Percentiles rank a stretch among this genome's conserved stretches.
Conservation (phyloP, 2,113 vertebrate species). For the Pachyramphus minor region DNA sequence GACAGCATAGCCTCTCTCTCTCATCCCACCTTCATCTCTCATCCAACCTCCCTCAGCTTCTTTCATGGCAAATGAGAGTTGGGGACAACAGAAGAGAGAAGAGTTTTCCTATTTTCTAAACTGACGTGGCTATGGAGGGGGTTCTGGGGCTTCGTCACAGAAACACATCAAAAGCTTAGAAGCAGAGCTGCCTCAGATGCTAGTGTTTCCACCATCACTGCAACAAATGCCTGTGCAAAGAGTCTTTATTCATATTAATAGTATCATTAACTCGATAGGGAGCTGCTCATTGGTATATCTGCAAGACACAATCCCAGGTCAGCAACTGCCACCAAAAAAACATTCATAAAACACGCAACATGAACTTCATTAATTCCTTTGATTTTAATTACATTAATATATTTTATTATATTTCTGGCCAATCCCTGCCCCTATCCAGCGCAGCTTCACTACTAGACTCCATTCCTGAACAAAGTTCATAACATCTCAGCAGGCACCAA, state of each 20-base stretch:
- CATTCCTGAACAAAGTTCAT: background rate
- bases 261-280: background rate
- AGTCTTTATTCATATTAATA: background rate
- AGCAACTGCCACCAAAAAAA: background rate
- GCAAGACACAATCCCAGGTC: background rate
- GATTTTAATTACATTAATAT: background rate
- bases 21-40: background rate
- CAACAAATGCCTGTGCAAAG: background rate
- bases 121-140: background rate
- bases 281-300: background rate
- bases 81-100: background rate
- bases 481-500: background rate
- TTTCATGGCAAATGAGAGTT: background rate
- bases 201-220: background rate
- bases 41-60: background rate
- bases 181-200: background rate
- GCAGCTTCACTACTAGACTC: background rate
- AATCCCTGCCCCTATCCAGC: background rate
- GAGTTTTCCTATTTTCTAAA: background rate
- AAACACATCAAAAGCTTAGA: background rate
- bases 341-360: background rate
- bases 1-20: background rate
- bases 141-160: background rate
- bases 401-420: background rate
- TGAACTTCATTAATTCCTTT: background rate